A percentile compares a stretch with the other conserved stretches of the same genome.
Evolutionary conservation across 2,888 invertebrate genomes (phyloP).

Genomic region (Dolichomitus sp.): DNA sequence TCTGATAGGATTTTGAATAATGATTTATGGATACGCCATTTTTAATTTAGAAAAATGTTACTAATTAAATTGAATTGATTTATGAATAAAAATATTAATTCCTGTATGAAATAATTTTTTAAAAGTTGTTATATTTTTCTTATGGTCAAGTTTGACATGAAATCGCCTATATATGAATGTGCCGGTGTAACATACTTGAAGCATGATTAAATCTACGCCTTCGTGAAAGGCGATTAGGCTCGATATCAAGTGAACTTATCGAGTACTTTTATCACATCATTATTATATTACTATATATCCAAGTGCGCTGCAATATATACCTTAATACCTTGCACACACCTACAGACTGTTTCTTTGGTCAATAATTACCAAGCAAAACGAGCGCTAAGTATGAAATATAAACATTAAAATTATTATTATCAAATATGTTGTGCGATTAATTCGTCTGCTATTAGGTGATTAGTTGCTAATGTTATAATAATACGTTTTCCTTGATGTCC

Average conservation of each 20-base stretch:
- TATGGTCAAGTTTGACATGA: neutral
- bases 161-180: neutral
- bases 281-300: constrained; percentile 1
- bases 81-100: too few species aligned
- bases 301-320: neutral
- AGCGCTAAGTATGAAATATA: neutral
- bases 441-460: neutral
- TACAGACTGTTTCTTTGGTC: neutral
- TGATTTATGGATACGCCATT: too few species aligned
- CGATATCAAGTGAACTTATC: constrained; percentile 10
- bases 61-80: too few species aligned
- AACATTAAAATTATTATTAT: constrained; percentile 2
- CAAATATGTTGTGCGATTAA: neutral
- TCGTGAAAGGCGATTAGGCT: constrained; percentile 18
- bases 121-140: neutral
- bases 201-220: neutral
- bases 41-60: too few species aligned
- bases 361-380: neutral
- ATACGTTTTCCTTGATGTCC: neutral
- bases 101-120: too few species aligned
- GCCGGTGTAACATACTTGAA: neutral
- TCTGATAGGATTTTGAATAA: too few species aligned
- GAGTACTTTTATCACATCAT: neutral
- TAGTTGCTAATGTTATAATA: neutral
- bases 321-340: neutral